These are phyloP conservation scores for Nothocercus julius DNA, from an alignment of 2,113 vertebrate species.

Conservation along the genomic window DNA sequence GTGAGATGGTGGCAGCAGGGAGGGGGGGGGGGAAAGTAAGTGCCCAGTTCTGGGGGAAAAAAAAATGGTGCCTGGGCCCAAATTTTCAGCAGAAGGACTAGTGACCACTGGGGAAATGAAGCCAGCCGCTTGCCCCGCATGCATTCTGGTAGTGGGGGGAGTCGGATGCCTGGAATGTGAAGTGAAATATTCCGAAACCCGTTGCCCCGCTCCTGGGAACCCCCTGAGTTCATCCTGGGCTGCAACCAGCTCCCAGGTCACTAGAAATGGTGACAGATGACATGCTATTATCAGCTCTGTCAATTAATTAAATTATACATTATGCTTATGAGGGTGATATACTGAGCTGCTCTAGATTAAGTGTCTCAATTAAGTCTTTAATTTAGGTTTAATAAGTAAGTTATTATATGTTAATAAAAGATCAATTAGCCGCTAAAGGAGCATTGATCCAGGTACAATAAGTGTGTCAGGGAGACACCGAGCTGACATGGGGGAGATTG, in stretches of 20 bases:
- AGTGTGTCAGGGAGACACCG: constrained; percentile 68
- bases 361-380: constrained; percentile 80
- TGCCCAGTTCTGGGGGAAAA: background rate
- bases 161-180: rapidly evolving
- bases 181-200: background rate
- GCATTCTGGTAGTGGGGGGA: background rate
- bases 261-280: constrained; percentile 75
- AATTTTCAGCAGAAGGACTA: background rate
- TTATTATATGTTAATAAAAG: constrained; percentile 82
- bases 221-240: background rate
- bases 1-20: background rate
- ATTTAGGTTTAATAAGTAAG: constrained; percentile 81
- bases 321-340: constrained; percentile 76
- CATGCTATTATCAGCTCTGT: constrained; percentile 71
- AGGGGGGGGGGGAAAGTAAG: background rate
- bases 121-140: background rate
- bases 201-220: rapidly evolving
- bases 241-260: constrained; percentile 72
- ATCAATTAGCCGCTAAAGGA: constrained; percentile 80
- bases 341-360: constrained; percentile 75
- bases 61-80: background rate
- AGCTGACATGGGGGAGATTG: constrained; percentile 50
- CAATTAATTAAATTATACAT: constrained; percentile 77
- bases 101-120: background rate
- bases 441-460: constrained; percentile 80